A percentile compares a stretch with the other conserved stretches of the same genome.
These are phyloP conservation scores for Graphium colonna DNA, from an alignment of 2,888 invertebrate species.

Conservation along the genomic window DNA sequence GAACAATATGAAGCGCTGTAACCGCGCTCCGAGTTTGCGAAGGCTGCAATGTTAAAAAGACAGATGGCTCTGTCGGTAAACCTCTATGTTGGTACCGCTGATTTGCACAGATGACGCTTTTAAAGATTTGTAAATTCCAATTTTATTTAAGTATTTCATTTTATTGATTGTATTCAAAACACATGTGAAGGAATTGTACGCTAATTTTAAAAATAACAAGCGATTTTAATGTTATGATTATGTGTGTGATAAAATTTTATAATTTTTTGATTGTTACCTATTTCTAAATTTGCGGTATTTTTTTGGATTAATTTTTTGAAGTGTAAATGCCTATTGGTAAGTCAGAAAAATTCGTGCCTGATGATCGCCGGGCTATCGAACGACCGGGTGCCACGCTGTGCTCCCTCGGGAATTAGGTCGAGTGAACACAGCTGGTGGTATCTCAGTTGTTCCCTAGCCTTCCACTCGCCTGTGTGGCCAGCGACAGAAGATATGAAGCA, in stretches of 20 bases:
- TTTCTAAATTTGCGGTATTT: too few relatives aligned
- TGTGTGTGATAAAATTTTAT: too few relatives aligned
- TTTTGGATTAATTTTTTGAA: too few relatives aligned
- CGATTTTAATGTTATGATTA: too few relatives aligned
- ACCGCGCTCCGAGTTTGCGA: neutral
- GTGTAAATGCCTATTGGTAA: too few relatives aligned
- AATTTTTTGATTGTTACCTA: too few relatives aligned
- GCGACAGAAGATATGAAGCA: neutral
- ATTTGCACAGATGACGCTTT: slow-evolving; percentile 29
- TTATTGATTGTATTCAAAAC: too few relatives aligned
- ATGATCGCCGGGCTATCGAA: slow-evolving; percentile 82
- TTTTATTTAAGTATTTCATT: too few relatives aligned
- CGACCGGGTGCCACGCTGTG: slow-evolving; percentile 98
- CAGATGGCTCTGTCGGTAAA: slow-evolving; percentile 21
- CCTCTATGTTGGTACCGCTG: neutral
- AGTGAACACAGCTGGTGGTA: slow-evolving; percentile 99
- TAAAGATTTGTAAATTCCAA: neutral
- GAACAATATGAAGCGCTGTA: slow-evolving; percentile 26
- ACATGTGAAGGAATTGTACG: too few relatives aligned
- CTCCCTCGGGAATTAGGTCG: slow-evolving; percentile 88
- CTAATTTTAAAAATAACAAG: too few relatives aligned
- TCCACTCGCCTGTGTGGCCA: slow-evolving; percentile 31
- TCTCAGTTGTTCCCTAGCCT: slow-evolving; percentile 90
- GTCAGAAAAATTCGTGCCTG: too few relatives aligned
- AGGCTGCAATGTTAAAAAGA: neutral